Percentiles rank a stretch among this genome's conserved stretches.
phyloP scores from a whole-genome alignment of 2,888 invertebrate species.

The Cataglyphis albicans region DNA sequence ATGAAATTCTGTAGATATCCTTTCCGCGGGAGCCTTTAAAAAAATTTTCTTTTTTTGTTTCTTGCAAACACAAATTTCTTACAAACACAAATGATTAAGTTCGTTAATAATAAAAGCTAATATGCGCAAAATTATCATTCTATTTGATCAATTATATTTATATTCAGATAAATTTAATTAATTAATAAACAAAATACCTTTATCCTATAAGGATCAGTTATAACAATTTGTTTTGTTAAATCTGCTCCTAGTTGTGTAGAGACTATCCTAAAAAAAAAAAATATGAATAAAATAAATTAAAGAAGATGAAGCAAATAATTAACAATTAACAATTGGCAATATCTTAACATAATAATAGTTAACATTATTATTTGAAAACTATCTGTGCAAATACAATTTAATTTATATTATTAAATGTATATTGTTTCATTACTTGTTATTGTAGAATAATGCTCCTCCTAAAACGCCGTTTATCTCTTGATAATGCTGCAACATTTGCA shows the following conservation, averaged over 20 bases:
- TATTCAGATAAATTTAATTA: background rate
- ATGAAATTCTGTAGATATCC: conserved; percentile 89
- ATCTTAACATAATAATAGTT: background rate
- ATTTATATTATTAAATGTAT: conserved; percentile 6
- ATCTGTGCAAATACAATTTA: background rate
- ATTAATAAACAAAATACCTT: conserved; percentile 86
- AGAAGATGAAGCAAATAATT: background rate
- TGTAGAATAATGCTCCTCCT: conserved; percentile 94
- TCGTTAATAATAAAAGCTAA: background rate
- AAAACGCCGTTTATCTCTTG: conserved; percentile 92
- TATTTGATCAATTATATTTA: background rate
- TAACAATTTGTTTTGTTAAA: conserved; percentile 92
- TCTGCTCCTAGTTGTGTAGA: conserved; percentile 91
- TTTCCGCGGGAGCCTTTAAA: conserved; percentile 90
- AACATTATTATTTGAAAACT: background rate
- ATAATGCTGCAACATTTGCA: conserved; percentile 94
- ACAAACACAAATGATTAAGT: background rate
- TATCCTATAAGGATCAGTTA: conserved; percentile 94
- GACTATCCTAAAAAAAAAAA: conserved; percentile 89
- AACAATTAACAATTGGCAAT: background rate
- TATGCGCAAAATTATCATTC: background rate
- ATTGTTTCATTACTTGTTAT: conserved; percentile 90
- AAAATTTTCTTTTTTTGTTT: background rate
- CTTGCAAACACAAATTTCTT: background rate
- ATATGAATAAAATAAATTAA: background rate